A percentile compares a stretch with the other conserved stretches of the same genome.
Evolutionary conservation across 1,140 invertebrate genomes (phyloP).

Genomic region (Hylaeus volcanicus): DNA sequence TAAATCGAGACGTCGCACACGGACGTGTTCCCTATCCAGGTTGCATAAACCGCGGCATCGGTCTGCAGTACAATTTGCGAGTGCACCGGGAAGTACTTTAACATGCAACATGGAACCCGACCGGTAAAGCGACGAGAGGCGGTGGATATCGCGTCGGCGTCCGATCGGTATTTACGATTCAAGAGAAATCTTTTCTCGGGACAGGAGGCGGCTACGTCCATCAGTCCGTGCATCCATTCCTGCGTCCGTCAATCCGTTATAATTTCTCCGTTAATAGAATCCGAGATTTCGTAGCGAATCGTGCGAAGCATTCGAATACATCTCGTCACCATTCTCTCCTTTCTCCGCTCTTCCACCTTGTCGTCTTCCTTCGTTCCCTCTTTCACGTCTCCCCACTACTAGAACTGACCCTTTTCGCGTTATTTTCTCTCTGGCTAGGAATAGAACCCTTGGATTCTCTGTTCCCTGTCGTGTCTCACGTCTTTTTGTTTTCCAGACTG

Average conservation of each 20-base stretch:
- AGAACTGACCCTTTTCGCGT: slow-evolving; percentile 3
- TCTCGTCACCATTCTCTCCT: slow-evolving; percentile 22
- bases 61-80: slow-evolving; percentile 48
- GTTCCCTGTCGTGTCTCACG: too few species aligned
- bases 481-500: too few species aligned
- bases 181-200: slow-evolving; percentile 75
- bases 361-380: slow-evolving; percentile 12
- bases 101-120: slow-evolving; percentile 69
- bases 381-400: not conserved
- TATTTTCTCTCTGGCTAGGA: slow-evolving; percentile 20
- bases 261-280: slow-evolving; percentile 81
- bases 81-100: slow-evolving; percentile 77
- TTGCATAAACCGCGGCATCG: slow-evolving; percentile 30
- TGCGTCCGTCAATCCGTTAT: slow-evolving; percentile 78
- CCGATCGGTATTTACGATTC: slow-evolving; percentile 77
- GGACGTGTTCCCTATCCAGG: slow-evolving; percentile 9
- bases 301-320: slow-evolving; percentile 73
- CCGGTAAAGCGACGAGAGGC: slow-evolving; percentile 33
- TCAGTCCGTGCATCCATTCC: slow-evolving; percentile 60
- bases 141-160: slow-evolving; percentile 37
- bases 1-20: slow-evolving; percentile 5
- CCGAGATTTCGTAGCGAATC: slow-evolving; percentile 77
- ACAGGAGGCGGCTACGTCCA: slow-evolving; percentile 64
- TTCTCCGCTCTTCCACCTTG: slow-evolving; percentile 23
- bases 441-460: too few species aligned